Evolutionary conservation across 64 coral and sea anemone species (phyloP), one percentile per base, ranked within the genome.

Genomic region (Montipora capricornis): DNA sequence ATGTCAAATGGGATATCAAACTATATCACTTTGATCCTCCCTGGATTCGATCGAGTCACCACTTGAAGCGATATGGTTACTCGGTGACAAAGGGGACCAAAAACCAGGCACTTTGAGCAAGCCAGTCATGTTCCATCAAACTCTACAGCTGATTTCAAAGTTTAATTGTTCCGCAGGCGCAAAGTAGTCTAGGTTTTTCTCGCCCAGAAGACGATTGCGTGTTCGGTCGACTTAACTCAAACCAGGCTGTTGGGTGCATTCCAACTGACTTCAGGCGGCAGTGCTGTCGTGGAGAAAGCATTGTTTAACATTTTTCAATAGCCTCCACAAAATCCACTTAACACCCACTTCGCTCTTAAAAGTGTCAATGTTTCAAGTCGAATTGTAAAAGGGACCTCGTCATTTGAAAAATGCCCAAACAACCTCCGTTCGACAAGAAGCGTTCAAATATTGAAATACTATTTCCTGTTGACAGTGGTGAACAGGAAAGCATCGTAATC

Each of bases 381-480:
- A 86, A 12, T 86, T 71, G 44, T 20, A 37, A 70, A 83, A 86
- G 66, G 17, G 29, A 19, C 5, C 68, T 50, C 17, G 47, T 6
- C 26, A 83, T 12, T 82, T 55, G 50, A 44, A 49, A 71, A 50
- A 20, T 19, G 68, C 8, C 7, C 17, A 20, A 71, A 49, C 8
- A 20, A 51, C 44, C 20, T 86, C 82, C 45, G 82, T 86, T 62
- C 66, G 64, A 20, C 62, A 69, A 71, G 1, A 16, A 49, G 17
- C 19, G 8, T 50, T 57, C 6, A 1, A 50, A 71, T 86, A 64
- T 49, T 86, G 82, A 86, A 86, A 71, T 71, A 50, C 47, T 45
- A 50, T 86, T 86, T 86, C 82, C 82, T 86, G 82, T 86, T 86
- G 82, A 71, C 82, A 71, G 45, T 69, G 79, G 82, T 68, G 66